These are phyloP conservation scores for Hirudinaria manillensis DNA, from an alignment of 2,888 invertebrate species.

Conservation along the genomic window DNA sequence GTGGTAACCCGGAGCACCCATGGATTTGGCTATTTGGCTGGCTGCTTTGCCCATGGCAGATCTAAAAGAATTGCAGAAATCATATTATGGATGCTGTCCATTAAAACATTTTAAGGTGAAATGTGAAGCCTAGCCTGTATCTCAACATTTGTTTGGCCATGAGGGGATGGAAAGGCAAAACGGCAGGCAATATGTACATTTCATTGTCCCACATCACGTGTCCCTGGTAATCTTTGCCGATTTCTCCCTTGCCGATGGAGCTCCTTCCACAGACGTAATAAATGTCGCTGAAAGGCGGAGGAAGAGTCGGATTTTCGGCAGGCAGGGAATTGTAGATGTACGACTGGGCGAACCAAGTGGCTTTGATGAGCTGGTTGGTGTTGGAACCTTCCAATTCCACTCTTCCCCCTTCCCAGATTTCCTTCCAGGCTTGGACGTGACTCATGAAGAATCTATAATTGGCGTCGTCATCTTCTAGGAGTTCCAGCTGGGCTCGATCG, in stretches of 20 bases:
- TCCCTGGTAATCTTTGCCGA: slow-evolving; percentile 41
- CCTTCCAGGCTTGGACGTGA: slow-evolving; percentile 40
- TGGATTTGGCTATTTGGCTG: slow-evolving; percentile 35
- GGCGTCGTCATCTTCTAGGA: slow-evolving; percentile 22
- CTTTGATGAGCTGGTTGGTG: slow-evolving; percentile 39
- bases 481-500: slow-evolving; percentile 35
- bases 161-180: slow-evolving; percentile 43
- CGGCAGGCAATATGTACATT: slow-evolving; percentile 44
- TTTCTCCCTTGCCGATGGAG: slow-evolving; percentile 36
- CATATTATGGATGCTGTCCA: background rate
- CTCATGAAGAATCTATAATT: slow-evolving; percentile 34
- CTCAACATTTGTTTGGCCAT: slow-evolving; percentile 41
- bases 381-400: slow-evolving; percentile 39
- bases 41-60: slow-evolving; percentile 36
- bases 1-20: slow-evolving; percentile 38
- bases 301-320: slow-evolving; percentile 37
- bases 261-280: slow-evolving; percentile 37
- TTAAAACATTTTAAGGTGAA: background rate
- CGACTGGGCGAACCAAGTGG: slow-evolving; percentile 42
- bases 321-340: slow-evolving; percentile 47
- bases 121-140: slow-evolving; percentile 33
- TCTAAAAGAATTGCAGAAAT: slow-evolving; percentile 12
- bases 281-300: slow-evolving; percentile 38
- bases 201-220: slow-evolving; percentile 47
- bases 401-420: slow-evolving; percentile 39